A percentile compares a stretch with the other conserved stretches of the same genome.
Evolutionary conservation across 2,797 vertebrate genomes (phyloP).

Genomic region (Diplodus sargus): DNA sequence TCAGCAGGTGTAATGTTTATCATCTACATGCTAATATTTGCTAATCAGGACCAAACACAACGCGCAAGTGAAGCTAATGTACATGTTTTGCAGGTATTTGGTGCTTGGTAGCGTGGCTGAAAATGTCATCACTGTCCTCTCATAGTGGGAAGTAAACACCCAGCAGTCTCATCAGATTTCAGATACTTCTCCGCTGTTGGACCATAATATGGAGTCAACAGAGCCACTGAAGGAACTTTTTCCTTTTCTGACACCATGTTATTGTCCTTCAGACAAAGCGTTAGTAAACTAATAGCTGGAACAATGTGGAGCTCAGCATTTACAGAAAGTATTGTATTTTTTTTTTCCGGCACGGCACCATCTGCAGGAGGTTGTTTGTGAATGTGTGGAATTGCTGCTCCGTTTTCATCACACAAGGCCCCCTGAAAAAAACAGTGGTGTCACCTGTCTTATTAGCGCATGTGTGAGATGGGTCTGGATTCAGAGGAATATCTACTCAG

Average conservation of each 20-base stretch:
- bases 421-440: slow-evolving; percentile 24
- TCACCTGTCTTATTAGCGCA: slow-evolving; percentile 70
- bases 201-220: slow-evolving; percentile 37
- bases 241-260: slow-evolving; percentile 51
- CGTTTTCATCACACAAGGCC: slow-evolving; percentile 49
- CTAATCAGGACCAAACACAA: background rate
- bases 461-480: slow-evolving; percentile 41
- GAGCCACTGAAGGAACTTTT: slow-evolving; percentile 28
- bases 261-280: slow-evolving; percentile 62
- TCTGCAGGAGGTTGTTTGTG: slow-evolving; percentile 58
- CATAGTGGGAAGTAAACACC: background rate
- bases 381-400: slow-evolving; percentile 55
- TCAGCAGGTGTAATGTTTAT: background rate
- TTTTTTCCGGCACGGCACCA: background rate
- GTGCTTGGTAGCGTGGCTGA: background rate
- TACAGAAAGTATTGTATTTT: slow-evolving; percentile 47
- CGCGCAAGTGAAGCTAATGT: background rate
- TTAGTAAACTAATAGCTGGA: slow-evolving; percentile 49
- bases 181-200: background rate
- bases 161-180: slow-evolving; percentile 1
- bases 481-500: slow-evolving; percentile 54
- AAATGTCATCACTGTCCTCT: background rate
- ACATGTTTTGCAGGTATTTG: background rate
- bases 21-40: no score
- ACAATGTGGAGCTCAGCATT: slow-evolving; percentile 60